These are phyloP conservation scores for Dendrolimus kikuchii DNA, from an alignment of 1,140 invertebrate genomes.

Conservation along the genomic window DNA sequence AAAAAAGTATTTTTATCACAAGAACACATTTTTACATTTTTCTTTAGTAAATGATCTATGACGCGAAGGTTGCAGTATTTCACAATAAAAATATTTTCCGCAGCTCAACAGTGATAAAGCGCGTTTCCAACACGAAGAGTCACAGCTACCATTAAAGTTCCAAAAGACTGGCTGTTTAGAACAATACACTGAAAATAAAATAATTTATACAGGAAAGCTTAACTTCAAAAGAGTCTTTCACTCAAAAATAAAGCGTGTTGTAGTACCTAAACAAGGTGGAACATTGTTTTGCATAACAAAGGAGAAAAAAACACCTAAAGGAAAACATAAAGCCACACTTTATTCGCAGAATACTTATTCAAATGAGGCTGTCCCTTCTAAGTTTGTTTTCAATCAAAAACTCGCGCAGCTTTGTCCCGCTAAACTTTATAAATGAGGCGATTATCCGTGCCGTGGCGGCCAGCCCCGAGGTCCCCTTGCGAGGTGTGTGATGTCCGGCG, in stretches of 20 bases:
- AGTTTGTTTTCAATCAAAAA: slow-evolving; percentile 72
- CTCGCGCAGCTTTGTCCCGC: slow-evolving; percentile 63
- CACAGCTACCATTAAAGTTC: slow-evolving; percentile 51
- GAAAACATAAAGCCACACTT: slow-evolving; percentile 72
- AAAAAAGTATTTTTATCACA: background rate
- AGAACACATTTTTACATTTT: background rate
- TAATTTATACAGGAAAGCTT: slow-evolving; percentile 70
- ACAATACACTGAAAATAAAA: slow-evolving; percentile 68
- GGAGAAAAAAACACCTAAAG: slow-evolving; percentile 69
- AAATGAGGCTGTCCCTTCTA: slow-evolving; percentile 71
- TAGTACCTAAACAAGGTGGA: slow-evolving; percentile 71
- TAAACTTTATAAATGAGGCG: slow-evolving; percentile 71
- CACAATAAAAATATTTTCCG: background rate
- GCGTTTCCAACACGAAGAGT: slow-evolving; percentile 38
- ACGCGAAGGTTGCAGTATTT: no score
- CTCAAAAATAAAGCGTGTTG: slow-evolving; percentile 71
- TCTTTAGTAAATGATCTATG: no score
- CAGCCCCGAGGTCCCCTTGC: slow-evolving; percentile 15
- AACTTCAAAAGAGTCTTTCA: slow-evolving; percentile 71
- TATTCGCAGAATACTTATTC: slow-evolving; percentile 72
- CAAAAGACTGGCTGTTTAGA: slow-evolving; percentile 59
- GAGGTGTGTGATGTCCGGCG: slow-evolving; percentile 35
- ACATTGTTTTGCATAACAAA: slow-evolving; percentile 72
- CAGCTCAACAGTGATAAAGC: slow-evolving; percentile 38
- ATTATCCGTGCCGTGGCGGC: slow-evolving; percentile 52